A percentile compares a stretch with the other conserved stretches of the same genome.
Conservation (phyloP, 35 echinoderm and acorn worm genomes). For the Apostichopus parvimensis region DNA sequence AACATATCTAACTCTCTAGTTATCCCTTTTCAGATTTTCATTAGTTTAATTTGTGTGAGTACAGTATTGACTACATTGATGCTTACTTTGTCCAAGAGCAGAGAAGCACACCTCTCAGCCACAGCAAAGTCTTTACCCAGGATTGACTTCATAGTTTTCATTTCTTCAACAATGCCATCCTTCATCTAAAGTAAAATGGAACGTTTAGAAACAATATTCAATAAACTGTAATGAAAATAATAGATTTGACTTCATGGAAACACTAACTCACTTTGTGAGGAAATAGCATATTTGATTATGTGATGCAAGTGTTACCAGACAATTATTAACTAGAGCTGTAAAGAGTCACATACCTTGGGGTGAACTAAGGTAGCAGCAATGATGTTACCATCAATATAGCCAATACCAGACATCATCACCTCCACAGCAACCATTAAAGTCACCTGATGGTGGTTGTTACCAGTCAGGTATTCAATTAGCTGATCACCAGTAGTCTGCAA, state of each 20-base stretch:
- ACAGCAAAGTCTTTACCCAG: neutral
- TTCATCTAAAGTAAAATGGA: neutral
- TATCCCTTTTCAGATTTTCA: no score
- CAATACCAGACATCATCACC: slow-evolving; percentile 45
- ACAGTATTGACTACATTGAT: neutral
- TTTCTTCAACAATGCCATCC: slow-evolving; percentile 2
- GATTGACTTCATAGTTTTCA: slow-evolving; percentile 20
- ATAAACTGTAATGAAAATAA: no score
- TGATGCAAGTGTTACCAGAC: no score
- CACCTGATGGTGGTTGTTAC: slow-evolving; percentile 76
- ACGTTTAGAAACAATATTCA: no score
- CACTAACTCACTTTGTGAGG: no score
- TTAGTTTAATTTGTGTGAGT: no score
- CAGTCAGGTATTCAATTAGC: slow-evolving; percentile 60
- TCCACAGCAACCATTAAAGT: slow-evolving; percentile 61
- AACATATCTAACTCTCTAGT: no score
- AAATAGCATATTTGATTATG: no score
- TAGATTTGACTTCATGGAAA: no score
- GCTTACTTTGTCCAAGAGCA: slow-evolving; percentile 21
- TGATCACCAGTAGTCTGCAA: slow-evolving; percentile 11
- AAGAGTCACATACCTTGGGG: neutral
- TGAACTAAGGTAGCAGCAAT: neutral
- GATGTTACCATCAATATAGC: slow-evolving; percentile 61
- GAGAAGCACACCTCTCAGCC: neutral
- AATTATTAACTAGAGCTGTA: no score